Conservation (phyloP, 2,113 vertebrate species). For the Pachycephala philippinensis region DNA sequence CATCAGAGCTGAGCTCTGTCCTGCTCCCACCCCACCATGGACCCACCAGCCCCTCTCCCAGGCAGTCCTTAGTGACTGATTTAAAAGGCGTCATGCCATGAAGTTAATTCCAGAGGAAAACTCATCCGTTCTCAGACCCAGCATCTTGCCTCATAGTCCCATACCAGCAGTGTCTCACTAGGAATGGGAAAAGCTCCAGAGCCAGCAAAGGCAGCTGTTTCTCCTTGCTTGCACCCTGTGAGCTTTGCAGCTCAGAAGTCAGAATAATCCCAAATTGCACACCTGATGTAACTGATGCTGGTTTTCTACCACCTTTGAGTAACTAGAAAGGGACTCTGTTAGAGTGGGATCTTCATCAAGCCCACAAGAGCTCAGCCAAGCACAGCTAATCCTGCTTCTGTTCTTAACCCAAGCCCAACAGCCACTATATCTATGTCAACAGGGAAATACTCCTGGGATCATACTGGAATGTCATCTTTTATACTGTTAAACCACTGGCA, state of each 20-base stretch:
- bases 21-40: neutral
- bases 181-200: neutral
- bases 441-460: neutral
- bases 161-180: neutral
- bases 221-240: neutral
- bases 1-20: neutral
- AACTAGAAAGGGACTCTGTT: neutral
- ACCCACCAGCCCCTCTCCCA: neutral
- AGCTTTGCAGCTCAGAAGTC: neutral
- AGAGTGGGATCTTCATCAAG: neutral
- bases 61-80: neutral
- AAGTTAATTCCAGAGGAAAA: neutral
- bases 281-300: neutral
- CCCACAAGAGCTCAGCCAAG: neutral
- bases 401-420: neutral
- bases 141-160: neutral
- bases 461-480: neutral
- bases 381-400: neutral
- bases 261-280: neutral
- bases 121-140: neutral
- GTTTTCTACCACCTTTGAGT: neutral
- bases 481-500: neutral
- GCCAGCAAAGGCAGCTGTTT: neutral
- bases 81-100: neutral
- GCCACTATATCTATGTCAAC: neutral